phyloP scores from a whole-genome alignment of 1,140 invertebrate species.

The Drosophila kikkawai region DNA sequence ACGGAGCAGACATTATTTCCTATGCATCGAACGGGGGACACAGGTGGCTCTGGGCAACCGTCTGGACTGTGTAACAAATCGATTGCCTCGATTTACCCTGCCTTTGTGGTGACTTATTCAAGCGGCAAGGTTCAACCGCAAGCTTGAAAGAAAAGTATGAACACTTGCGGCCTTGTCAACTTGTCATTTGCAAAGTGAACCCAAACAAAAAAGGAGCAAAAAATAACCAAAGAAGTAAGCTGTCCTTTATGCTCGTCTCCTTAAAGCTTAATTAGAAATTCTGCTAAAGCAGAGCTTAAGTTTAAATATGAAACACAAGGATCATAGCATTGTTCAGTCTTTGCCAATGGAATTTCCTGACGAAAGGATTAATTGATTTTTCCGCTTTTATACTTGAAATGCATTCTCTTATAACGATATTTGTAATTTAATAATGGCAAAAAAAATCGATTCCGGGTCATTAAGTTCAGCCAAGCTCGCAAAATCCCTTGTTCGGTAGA shows the following conservation, averaged over 20 bases:
- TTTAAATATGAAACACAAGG: neutral
- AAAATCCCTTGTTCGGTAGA: neutral
- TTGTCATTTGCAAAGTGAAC: neutral
- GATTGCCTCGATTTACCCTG: constrained; percentile 2
- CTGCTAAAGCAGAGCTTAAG: neutral
- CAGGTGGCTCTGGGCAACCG: neutral
- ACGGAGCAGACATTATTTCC: neutral
- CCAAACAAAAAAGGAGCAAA: neutral
- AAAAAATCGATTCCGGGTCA: constrained; percentile 25
- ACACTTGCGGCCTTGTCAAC: neutral
- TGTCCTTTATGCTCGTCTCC: neutral
- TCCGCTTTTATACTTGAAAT: constrained; percentile 3
- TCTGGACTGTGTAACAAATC: neutral
- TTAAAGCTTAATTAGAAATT: constrained; percentile 10
- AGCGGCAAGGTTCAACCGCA: constrained; percentile 4
- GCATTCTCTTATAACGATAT: neutral
- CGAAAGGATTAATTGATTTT: neutral
- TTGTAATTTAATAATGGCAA: constrained; percentile 21
- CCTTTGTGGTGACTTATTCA: constrained; percentile 1
- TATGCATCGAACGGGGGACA: neutral
- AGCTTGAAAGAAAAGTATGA: neutral
- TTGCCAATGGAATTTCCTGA: neutral
- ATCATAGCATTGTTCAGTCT: no score
- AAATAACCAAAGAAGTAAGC: neutral
- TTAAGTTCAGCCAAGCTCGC: constrained; percentile 8